A percentile compares a stretch with the other conserved stretches of the same genome.
Conservation (phyloP, 2,113 vertebrate genomes). For the Labeo catla region DNA sequence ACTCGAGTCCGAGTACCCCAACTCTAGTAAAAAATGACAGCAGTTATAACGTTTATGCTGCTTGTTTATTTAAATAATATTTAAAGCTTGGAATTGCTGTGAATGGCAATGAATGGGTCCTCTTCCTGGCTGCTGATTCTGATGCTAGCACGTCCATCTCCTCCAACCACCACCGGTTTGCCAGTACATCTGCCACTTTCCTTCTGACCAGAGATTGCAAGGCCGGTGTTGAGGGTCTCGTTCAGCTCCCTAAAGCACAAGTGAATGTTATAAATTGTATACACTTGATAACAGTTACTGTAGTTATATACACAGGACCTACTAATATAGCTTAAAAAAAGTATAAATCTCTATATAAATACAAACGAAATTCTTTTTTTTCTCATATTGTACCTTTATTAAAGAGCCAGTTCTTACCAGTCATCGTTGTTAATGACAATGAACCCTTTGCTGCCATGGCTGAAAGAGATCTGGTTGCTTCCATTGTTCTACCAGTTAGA, state of each 20-base stretch:
- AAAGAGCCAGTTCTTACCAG: constrained; percentile 83
- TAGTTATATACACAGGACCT: not conserved
- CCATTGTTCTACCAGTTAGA: constrained; percentile 93
- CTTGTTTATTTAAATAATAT: constrained; percentile 26
- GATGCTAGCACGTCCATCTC: constrained; percentile 80
- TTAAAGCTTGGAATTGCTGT: constrained; percentile 79
- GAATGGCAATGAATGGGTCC: constrained; percentile 89
- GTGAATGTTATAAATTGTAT: not conserved
- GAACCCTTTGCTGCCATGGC: constrained; percentile 87
- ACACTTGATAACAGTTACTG: not conserved
- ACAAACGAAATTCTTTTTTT: not conserved
- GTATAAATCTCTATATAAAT: not conserved
- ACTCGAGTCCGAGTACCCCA: not conserved
- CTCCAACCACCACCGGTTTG: constrained; percentile 77
- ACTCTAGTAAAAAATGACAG: not conserved
- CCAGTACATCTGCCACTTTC: constrained; percentile 79
- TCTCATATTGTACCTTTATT: not conserved
- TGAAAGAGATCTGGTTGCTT: constrained; percentile 91
- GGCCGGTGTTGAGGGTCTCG: constrained; percentile 80
- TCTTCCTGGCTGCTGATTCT: constrained; percentile 82
- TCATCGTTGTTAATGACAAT: constrained; percentile 89
- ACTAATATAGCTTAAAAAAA: not conserved
- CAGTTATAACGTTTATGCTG: not conserved
- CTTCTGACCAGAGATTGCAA: constrained; percentile 91
- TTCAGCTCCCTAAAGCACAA: constrained; percentile 76